Evolutionary conservation across 1,140 invertebrate species (phyloP).

Genomic region (Lucilia cuprina): DNA sequence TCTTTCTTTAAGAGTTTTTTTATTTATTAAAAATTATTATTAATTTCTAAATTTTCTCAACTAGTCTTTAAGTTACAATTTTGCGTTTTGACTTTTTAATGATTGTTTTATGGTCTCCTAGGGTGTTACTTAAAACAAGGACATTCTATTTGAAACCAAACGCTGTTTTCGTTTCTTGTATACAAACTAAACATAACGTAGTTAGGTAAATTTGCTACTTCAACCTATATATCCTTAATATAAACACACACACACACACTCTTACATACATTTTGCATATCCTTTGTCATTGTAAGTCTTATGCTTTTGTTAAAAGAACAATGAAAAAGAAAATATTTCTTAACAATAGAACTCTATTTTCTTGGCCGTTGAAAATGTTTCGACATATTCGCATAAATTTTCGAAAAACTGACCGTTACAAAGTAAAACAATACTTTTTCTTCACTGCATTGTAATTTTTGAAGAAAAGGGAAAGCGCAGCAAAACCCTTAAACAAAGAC

Average conservation of each 20-base stretch:
- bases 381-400: neutral
- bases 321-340: neutral
- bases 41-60: neutral
- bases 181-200: neutral
- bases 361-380: neutral
- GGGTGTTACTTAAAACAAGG: neutral
- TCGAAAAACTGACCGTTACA: slow-evolving; percentile 25
- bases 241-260: neutral
- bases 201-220: neutral
- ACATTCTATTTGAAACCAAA: neutral
- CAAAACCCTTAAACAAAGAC: neutral
- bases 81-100: slow-evolving; percentile 31
- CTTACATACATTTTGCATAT: neutral
- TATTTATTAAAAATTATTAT: neutral
- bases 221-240: neutral
- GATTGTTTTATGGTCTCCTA: slow-evolving; percentile 26
- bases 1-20: neutral
- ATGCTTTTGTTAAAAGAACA: neutral
- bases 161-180: neutral
- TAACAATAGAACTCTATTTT: neutral
- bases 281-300: neutral
- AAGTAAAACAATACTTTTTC: slow-evolving; percentile 13
- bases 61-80: neutral
- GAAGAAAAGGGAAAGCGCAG: neutral
- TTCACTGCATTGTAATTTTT: neutral